Percentiles rank a stretch among this genome's conserved stretches.
These are phyloP conservation scores for Bembecia ichneumoniformis DNA, from an alignment of 2,888 invertebrate species.

Conservation along the genomic window DNA sequence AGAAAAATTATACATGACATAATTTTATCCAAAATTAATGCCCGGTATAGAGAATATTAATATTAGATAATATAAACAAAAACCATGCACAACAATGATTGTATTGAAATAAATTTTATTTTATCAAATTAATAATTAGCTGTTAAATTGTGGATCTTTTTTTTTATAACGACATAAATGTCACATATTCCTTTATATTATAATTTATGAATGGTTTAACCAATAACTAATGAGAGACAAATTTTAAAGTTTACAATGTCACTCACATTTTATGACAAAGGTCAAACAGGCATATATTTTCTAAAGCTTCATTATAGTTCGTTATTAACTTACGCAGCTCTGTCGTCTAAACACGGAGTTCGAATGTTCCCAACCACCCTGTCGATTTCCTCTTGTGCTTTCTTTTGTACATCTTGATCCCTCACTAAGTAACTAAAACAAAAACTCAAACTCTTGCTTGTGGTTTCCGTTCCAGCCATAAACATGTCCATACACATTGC, in stretches of 20 bases:
- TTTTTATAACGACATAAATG: too few relatives aligned
- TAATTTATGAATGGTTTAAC: too few relatives aligned
- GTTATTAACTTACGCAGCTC: slow-evolving; percentile 70
- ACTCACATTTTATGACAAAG: too few relatives aligned
- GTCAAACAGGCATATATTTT: too few relatives aligned
- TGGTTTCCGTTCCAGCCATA: slow-evolving; percentile 90
- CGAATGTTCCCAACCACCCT: slow-evolving; percentile 78
- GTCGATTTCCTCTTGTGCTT: slow-evolving; percentile 85
- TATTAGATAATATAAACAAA: background rate
- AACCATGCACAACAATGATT: background rate
- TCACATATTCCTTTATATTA: too few relatives aligned
- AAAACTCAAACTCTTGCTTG: slow-evolving; percentile 83
- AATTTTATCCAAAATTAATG: background rate
- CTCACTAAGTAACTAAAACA: slow-evolving; percentile 81
- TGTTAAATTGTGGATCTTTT: too few relatives aligned
- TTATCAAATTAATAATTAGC: too few relatives aligned
- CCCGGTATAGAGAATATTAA: background rate
- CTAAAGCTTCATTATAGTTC: too few relatives aligned
- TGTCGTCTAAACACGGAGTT: slow-evolving; percentile 78
- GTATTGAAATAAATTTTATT: too few relatives aligned
- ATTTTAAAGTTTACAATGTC: too few relatives aligned
- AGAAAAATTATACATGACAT: slow-evolving; percentile 9
- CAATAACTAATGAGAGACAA: too few relatives aligned
- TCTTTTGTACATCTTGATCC: slow-evolving; percentile 79
- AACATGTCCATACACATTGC: slow-evolving; percentile 89